These are phyloP conservation scores for Cinara cedri DNA, from an alignment of 2,888 invertebrate genomes.

Conservation along the genomic window DNA sequence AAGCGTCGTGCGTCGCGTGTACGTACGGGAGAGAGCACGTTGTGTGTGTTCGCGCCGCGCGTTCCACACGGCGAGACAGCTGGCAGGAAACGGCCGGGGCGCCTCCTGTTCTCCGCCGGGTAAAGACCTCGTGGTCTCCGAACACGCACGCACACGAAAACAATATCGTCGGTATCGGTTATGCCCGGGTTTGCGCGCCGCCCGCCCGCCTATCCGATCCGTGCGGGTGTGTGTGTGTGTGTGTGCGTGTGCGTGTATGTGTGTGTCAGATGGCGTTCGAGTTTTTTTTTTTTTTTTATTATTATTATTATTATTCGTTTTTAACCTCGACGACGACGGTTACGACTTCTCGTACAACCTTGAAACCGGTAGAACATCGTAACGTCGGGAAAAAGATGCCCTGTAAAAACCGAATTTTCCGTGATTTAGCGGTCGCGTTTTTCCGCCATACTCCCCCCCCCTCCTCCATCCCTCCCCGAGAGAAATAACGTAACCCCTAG, in stretches of 20 bases:
- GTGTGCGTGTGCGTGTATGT: constrained; percentile 3
- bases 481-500: background rate
- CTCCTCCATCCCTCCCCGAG: background rate
- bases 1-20: constrained; percentile 33
- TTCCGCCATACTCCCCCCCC: background rate
- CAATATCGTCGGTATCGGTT: constrained; percentile 21
- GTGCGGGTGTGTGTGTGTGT: background rate
- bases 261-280: constrained; percentile 55
- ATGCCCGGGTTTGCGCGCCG: constrained; percentile 1
- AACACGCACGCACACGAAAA: constrained; percentile 9
- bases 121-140: constrained; percentile 54
- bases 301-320: no score
- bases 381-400: background rate
- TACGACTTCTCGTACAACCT: constrained; percentile 44
- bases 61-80: constrained; percentile 54
- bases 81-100: constrained; percentile 53
- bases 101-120: constrained; percentile 53
- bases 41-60: no score
- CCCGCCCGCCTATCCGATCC: no score
- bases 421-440: constrained; percentile 11
- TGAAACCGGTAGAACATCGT: constrained; percentile 24
- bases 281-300: constrained; percentile 43
- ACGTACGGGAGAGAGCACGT: background rate
- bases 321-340: constrained; percentile 49
- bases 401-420: constrained; percentile 3